Base-by-base conservation (phyloP, 2,888 invertebrate genomes). In the Lutraria lutraria region DNA sequence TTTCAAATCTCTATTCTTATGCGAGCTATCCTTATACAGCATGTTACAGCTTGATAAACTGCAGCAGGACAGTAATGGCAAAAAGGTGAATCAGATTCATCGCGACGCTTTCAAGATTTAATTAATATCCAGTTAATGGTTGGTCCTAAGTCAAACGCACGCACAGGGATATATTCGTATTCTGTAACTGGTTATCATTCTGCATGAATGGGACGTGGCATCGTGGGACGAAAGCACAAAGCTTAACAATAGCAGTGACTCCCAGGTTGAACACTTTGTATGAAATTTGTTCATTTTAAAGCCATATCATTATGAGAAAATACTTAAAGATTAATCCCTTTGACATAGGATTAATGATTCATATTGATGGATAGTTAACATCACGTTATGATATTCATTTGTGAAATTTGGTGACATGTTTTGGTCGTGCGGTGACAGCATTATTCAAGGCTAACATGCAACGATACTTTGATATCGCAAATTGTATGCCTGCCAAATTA, bases 1-100 rank as follows among this genome's bases (percentile, higher is more conserved):
- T 86, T 89, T 86, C 86, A 86, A 89, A 89, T 89, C 86, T 86
- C 84, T 56, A 85, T 85, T 34, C 80, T 80, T 80, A 79, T 80
- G 79, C 79, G 80, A 53, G 34, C 79, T 56, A 60, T 31, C 76
- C 43, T 79, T 79, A 53, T 25, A 54, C 60, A 54, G 60, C 60
- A 79, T 84, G 76, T 85, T 85, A 85, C 80, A 60, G 43, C 34
- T 34, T 86, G 86, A 86, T 31, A 68, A 81, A 52, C 68, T 68
- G 60, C 83, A 88, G 80, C 76, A 31, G 80, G 80, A 83, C 80
- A 56, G 54, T 80, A 83, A 88, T 88, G 87, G 87, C 83, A 83
- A 83, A 88, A 88, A 83, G 83, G 83, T 83, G 83, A 88, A 76
- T 88, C 80, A 52, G 83, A 80, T 80, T 63, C 79, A 83, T 79